phyloP scores from a whole-genome alignment of 2,797 vertebrate genomes.

The Pitangus sulphuratus region DNA sequence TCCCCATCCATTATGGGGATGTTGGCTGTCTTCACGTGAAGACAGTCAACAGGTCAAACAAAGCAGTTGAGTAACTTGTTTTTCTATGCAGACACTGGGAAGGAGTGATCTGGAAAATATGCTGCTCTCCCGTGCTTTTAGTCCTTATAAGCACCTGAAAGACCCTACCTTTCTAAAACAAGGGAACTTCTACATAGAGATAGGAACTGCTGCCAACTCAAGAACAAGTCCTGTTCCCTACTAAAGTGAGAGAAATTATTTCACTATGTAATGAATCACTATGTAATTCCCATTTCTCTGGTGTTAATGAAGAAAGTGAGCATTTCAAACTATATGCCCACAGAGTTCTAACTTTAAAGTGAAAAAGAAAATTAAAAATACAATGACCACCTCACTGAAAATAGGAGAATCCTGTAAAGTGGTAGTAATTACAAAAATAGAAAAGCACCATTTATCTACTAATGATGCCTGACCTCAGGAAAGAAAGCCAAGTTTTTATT shows the following conservation, averaged over 20 bases:
- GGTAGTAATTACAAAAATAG: not conserved
- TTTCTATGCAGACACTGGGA: accelerated
- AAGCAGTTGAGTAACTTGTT: not conserved
- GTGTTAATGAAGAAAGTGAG: not conserved
- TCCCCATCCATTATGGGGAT: not conserved
- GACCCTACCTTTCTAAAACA: not conserved
- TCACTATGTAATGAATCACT: not conserved
- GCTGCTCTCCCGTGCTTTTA: not conserved
- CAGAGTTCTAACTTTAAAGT: not conserved
- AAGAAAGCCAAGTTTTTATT: not conserved
- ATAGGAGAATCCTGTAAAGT: not conserved
- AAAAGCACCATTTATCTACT: conserved; percentile 12
- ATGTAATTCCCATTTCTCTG: not conserved
- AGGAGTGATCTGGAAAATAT: not conserved
- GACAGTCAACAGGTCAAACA: not conserved
- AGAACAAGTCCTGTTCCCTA: not conserved
- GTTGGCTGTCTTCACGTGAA: not conserved
- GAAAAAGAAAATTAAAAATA: not conserved
- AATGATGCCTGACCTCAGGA: not conserved
- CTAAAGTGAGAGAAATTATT: not conserved
- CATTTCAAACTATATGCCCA: not conserved
- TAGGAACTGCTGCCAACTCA: not conserved
- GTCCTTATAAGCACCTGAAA: not conserved
- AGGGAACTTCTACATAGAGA: not conserved
- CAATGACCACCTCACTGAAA: not conserved